These are phyloP conservation scores for Notolabrus celidotus DNA, from an alignment of 2,797 vertebrate genomes.

Conservation along the genomic window DNA sequence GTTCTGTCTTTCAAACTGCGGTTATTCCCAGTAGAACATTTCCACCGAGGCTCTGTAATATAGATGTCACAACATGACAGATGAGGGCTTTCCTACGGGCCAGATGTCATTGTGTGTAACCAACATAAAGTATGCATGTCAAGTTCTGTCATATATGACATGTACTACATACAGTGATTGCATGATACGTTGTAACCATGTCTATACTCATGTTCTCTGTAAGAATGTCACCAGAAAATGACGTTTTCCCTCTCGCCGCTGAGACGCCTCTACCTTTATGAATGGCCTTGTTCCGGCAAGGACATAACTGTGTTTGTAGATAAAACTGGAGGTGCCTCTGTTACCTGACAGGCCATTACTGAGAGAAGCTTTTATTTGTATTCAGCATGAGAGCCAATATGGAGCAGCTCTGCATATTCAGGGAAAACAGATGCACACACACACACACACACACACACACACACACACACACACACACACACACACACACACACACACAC, in stretches of 20 bases:
- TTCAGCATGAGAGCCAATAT: constrained; percentile 53
- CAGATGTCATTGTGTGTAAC: neutral
- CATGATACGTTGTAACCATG: constrained; percentile 27
- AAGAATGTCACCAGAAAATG: constrained; percentile 40
- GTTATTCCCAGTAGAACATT: constrained; percentile 3
- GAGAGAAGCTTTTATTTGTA: constrained; percentile 55
- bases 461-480: constrained; percentile 1
- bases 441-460: constrained; percentile 8
- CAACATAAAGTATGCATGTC: constrained; percentile 4
- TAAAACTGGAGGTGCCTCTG: constrained; percentile 55
- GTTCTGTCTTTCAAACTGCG: constrained; percentile 7
- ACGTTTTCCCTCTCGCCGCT: constrained; percentile 34
- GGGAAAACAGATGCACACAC: constrained; percentile 19
- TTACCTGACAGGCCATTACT: constrained; percentile 68
- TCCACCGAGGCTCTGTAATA: neutral
- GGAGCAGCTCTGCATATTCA: constrained; percentile 48
- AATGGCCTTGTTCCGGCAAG: constrained; percentile 51
- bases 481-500: constrained; percentile 13
- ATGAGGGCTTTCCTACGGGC: constrained; percentile 7
- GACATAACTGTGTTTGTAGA: constrained; percentile 49
- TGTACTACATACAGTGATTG: constrained; percentile 35
- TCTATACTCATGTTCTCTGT: neutral
- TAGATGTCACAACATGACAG: constrained; percentile 17
- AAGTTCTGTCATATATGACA: constrained; percentile 24
- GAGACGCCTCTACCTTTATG: constrained; percentile 35